These are phyloP conservation scores for Drosophila miranda DNA, from an alignment of 1,140 invertebrate species.

Conservation along the genomic window DNA sequence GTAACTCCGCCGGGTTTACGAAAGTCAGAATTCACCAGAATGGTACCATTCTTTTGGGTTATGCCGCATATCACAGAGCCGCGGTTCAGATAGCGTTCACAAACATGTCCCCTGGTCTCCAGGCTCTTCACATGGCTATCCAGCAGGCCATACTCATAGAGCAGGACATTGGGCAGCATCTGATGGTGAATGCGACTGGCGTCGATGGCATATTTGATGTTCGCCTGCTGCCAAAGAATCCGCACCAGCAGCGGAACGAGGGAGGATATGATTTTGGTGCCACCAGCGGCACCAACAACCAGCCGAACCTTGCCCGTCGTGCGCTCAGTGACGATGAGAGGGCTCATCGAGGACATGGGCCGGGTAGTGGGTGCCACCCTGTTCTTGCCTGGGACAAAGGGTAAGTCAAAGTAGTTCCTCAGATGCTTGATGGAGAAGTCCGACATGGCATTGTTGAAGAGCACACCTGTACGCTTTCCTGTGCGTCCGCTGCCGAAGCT, in stretches of 20 bases:
- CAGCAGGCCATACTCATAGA: slow-evolving; percentile 87
- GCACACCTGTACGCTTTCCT: slow-evolving; percentile 89
- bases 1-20: slow-evolving; percentile 91
- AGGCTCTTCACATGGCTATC: slow-evolving; percentile 87
- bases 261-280: slow-evolving; percentile 94
- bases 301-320: slow-evolving; percentile 88
- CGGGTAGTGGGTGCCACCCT: slow-evolving; percentile 90
- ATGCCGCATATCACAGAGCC: slow-evolving; percentile 90
- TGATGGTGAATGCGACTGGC: slow-evolving; percentile 96
- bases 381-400: slow-evolving; percentile 88
- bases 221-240: slow-evolving; percentile 88
- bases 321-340: slow-evolving; percentile 90
- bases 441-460: slow-evolving; percentile 97
- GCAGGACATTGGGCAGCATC: slow-evolving; percentile 91
- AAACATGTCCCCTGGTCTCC: slow-evolving; percentile 87
- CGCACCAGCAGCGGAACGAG: slow-evolving; percentile 88
- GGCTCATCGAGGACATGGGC: slow-evolving; percentile 96
- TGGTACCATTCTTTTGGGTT: slow-evolving; percentile 83
- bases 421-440: slow-evolving; percentile 93
- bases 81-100: slow-evolving; percentile 85
- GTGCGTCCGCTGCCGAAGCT: slow-evolving; percentile 76
- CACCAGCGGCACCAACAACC: slow-evolving; percentile 95
- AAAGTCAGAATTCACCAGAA: slow-evolving; percentile 92
- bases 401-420: slow-evolving; percentile 91
- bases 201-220: slow-evolving; percentile 92